Evolutionary conservation across 2,113 vertebrate species (phyloP), one percentile per base, ranked within the genome.

Genomic region (Cottus gobio): DNA sequence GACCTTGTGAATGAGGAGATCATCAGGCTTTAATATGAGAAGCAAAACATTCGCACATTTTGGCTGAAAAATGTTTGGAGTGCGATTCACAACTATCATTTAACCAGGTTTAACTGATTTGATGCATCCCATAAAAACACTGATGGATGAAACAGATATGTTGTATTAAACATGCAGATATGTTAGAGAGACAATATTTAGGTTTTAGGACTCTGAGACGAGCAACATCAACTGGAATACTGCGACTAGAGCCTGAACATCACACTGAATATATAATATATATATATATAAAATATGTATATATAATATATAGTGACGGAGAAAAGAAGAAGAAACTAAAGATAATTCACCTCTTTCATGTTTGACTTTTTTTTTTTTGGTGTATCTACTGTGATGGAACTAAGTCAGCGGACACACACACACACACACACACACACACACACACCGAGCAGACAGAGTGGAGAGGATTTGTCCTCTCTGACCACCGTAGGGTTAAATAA

Each of bases 401-500:
- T 90, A 90, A 92, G 90, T 90, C 90, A 85, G 75, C 69, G 75
- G 90, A 31, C 34, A 42, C 39, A 42, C 39, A 42, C 39, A 42
- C 39, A 42, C 11, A 42, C 39, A 42, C 39, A 42, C 12, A 13
- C 39, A 42, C 39, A 42, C 91, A 89, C 87, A 86, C 84, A 71
- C 83, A 78, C 68, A n/a, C n/a, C n/a, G n/a, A 78, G 72, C 72
- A 63, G 84, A 70, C 80, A 71, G 24, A 75, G 67, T 71, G 84
- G 69, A 89, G 88, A 87, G 85, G 90, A 93, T 91, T 91, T 93
- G 87, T 88, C 88, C 86, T 73, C 67, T 90, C 85, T 83, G 89
- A 91, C 90, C 90, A 92, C 90, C 87, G 87, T 89, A 90, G 92
- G 91, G 91, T 92, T 90, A 90, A 90, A 92, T 90, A 92, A 94